These are phyloP conservation scores for Phrynosoma platyrhinos DNA, from an alignment of 2,113 vertebrate species.

Conservation along the genomic window DNA sequence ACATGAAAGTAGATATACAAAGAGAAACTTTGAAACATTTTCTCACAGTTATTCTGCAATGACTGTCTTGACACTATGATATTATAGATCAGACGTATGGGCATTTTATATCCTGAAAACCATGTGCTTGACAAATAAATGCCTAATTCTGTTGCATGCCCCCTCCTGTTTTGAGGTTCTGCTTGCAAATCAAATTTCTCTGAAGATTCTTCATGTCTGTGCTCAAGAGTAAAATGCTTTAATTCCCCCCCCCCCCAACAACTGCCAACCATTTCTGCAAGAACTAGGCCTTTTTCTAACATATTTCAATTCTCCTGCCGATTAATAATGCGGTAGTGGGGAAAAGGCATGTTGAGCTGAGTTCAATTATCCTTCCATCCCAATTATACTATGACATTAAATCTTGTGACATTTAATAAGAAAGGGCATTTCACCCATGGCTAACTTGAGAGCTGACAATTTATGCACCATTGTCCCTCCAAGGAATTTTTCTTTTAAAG, in stretches of 20 bases:
- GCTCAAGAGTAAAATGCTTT: constrained; percentile 55
- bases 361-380: constrained; percentile 79
- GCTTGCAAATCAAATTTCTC: constrained; percentile 61
- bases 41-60: constrained; percentile 2
- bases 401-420: constrained; percentile 84
- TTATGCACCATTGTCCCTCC: constrained; percentile 68
- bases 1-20: constrained; percentile 32
- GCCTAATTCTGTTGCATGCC: constrained; percentile 46
- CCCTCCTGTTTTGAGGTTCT: constrained; percentile 50
- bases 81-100: constrained; percentile 17
- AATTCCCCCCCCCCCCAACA: constrained; percentile 44
- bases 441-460: constrained; percentile 74
- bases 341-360: constrained; percentile 75
- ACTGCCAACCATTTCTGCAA: constrained; percentile 70
- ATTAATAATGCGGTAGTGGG: constrained; percentile 76
- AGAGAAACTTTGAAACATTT: not conserved
- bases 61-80: not conserved
- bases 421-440: constrained; percentile 83
- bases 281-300: constrained; percentile 67
- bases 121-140: constrained; percentile 40
- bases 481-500: constrained; percentile 60
- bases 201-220: constrained; percentile 56
- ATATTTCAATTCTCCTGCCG: constrained; percentile 74
- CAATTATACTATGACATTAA: constrained; percentile 84
- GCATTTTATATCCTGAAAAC: constrained; percentile 25